Evolutionary conservation across 2,113 vertebrate species (phyloP).

Genomic region (Sinocyclocheilus rhinocerous): DNA sequence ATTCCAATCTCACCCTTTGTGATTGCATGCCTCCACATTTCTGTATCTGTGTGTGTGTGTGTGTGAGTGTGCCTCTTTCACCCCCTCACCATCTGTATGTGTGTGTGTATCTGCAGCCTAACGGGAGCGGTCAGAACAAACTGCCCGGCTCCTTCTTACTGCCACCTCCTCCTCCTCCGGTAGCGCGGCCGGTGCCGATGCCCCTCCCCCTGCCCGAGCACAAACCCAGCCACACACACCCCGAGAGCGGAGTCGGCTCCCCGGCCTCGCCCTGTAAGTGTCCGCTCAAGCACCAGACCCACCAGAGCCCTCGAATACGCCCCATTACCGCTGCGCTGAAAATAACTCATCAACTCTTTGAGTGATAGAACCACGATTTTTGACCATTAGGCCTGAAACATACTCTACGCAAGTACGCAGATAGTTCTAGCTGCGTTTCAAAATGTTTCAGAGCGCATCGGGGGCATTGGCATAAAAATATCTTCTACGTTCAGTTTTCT

Average conservation of each 20-base stretch:
- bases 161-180: constrained; percentile 81
- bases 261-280: constrained; percentile 85
- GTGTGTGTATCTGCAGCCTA: constrained; percentile 79
- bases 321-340: constrained; percentile 50
- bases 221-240: constrained; percentile 83
- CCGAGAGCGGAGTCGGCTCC: constrained; percentile 81
- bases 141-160: constrained; percentile 84
- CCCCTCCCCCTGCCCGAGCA: constrained; percentile 85
- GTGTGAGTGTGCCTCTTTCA: constrained; percentile 61
- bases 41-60: constrained; percentile 39
- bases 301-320: constrained; percentile 51
- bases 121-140: constrained; percentile 84
- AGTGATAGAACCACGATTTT: neutral
- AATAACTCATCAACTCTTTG: neutral
- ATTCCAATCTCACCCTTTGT: constrained; percentile 25
- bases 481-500: neutral
- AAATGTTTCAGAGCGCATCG: too few species aligned
- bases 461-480: neutral
- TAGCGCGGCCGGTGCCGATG: constrained; percentile 85
- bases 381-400: neutral
- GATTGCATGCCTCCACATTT: constrained; percentile 40
- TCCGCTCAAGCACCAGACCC: constrained; percentile 57
- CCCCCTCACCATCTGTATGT: constrained; percentile 77
- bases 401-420: constrained; percentile 12
- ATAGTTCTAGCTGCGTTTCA: neutral